phyloP scores from a whole-genome alignment of 2,888 invertebrate species.

The Caenorhabditis doughertyi region DNA sequence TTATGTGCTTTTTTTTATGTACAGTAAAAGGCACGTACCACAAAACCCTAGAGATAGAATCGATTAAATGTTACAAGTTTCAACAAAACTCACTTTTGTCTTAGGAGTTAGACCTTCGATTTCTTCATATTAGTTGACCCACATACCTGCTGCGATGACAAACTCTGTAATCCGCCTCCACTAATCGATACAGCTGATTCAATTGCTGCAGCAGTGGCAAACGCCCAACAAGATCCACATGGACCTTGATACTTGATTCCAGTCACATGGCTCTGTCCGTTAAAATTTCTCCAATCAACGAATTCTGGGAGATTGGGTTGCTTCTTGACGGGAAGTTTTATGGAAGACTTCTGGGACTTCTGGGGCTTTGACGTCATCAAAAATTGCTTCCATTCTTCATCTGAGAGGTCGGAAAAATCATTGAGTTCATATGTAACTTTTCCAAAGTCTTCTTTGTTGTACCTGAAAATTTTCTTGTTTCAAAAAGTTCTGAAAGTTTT shows the following conservation, averaged over 20 bases:
- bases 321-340: neutral
- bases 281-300: conserved; percentile 46
- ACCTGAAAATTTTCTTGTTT: conserved; percentile 9
- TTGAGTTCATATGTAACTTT: conserved; percentile 47
- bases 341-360: neutral
- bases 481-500: too few species aligned
- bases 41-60: too few species aligned
- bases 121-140: too few species aligned
- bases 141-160: conserved; percentile 43
- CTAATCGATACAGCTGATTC: conserved; percentile 48
- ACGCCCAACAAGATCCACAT: conserved; percentile 61
- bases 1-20: too few species aligned
- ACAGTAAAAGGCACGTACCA: too few species aligned
- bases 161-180: neutral
- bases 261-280: conserved; percentile 44
- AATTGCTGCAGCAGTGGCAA: conserved; percentile 40
- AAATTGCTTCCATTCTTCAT: conserved; percentile 39
- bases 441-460: conserved; percentile 33
- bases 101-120: too few species aligned
- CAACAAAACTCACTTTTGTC: too few species aligned
- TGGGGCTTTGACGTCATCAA: conserved; percentile 11
- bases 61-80: too few species aligned
- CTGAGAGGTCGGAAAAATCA: conserved; percentile 40
- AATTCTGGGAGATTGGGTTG: conserved; percentile 9
- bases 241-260: conserved; percentile 55